A percentile compares a stretch with the other conserved stretches of the same genome.
These are phyloP conservation scores for Malurus alboscapulatus DNA, from an alignment of 2,113 vertebrate genomes.

Conservation along the genomic window DNA sequence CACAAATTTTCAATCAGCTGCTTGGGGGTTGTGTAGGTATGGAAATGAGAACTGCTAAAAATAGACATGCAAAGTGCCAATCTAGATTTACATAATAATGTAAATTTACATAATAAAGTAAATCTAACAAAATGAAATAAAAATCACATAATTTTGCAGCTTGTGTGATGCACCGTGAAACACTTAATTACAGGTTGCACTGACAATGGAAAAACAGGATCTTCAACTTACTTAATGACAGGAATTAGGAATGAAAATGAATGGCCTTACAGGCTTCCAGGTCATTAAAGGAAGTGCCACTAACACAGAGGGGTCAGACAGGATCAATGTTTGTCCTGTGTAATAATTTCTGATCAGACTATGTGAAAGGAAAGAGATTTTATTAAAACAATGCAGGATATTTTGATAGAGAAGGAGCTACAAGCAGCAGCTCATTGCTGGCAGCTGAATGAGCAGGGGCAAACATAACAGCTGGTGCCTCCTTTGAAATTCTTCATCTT, in stretches of 20 bases:
- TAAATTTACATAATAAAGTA: not conserved
- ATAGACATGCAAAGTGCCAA: not conserved
- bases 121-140: not conserved
- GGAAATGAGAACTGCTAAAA: not conserved
- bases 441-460: not conserved
- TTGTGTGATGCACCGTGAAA: not conserved
- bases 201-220: not conserved
- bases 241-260: not conserved
- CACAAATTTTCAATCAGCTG: not conserved
- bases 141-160: not conserved
- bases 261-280: not conserved
- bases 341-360: not conserved
- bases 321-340: rapidly evolving
- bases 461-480: slow-evolving; percentile 3
- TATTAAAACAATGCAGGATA: not conserved
- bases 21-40: not conserved
- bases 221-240: not conserved
- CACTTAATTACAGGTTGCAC: not conserved
- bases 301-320: not conserved
- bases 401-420: not conserved
- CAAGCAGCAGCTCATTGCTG: not conserved
- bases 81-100: not conserved
- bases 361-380: not conserved
- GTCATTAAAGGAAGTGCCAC: not conserved
- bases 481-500: not conserved